Evolutionary conservation across 2,113 vertebrate species (phyloP).

Genomic region (Phalacrocorax brasilianus): DNA sequence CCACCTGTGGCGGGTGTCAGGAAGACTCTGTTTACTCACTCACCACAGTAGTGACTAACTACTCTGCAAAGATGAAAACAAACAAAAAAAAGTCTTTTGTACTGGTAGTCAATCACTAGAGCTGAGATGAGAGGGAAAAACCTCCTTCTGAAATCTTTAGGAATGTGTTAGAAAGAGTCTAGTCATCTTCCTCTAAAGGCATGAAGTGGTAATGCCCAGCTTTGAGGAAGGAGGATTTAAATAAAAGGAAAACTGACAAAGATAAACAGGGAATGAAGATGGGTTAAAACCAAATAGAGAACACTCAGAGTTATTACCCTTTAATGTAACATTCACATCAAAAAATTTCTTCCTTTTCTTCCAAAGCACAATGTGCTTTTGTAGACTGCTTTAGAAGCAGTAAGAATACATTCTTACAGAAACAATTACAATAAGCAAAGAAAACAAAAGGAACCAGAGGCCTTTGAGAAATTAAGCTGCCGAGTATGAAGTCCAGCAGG

Average conservation of each 20-base stretch:
- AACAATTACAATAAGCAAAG: not conserved
- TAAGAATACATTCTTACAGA: not conserved
- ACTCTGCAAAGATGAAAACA: not conserved
- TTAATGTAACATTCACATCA: not conserved
- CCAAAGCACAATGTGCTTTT: not conserved
- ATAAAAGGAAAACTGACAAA: not conserved
- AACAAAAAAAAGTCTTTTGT: not conserved
- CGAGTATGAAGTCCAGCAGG: not conserved
- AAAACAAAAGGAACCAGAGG: not conserved
- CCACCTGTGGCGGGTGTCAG: fast-evolving
- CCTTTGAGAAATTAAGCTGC: not conserved
- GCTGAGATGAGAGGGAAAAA: not conserved
- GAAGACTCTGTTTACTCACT: not conserved
- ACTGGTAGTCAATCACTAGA: not conserved
- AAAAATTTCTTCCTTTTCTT: not conserved
- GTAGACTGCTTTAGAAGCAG: not conserved
- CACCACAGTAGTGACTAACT: not conserved
- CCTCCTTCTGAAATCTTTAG: not conserved
- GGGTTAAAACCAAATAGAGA: not conserved
- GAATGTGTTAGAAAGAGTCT: not conserved
- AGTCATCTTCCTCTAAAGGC: not conserved
- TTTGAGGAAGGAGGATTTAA: not conserved
- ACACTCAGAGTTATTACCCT: not conserved
- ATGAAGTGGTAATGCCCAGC: not conserved
- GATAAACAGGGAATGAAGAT: not conserved